Evolutionary conservation across 2,113 vertebrate species (phyloP).

Genomic region (Rhinolophus ferrumequinum): DNA sequence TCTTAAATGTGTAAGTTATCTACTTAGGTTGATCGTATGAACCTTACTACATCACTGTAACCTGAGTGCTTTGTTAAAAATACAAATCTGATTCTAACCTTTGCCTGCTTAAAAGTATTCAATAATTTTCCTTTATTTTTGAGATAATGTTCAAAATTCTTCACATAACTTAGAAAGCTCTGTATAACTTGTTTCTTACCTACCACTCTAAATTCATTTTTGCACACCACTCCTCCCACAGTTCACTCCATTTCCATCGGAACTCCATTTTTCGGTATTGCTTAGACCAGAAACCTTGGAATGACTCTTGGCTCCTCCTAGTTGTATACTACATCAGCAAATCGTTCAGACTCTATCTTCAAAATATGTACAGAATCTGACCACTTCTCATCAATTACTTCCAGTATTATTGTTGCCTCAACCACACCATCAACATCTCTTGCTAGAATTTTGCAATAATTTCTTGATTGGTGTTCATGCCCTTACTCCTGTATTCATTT

Average conservation of each 20-base stretch:
- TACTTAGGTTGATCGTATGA: neutral
- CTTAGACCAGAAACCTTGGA: neutral
- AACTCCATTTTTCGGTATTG: neutral
- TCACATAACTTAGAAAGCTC: neutral
- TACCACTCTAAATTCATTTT: neutral
- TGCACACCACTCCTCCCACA: neutral
- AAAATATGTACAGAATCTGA: neutral
- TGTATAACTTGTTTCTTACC: neutral
- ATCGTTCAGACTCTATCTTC: neutral
- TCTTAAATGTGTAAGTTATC: neutral
- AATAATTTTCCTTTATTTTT: neutral
- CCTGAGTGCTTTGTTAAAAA: neutral
- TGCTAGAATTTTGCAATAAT: neutral
- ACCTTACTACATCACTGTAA: neutral
- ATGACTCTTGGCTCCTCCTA: neutral
- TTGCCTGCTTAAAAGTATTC: neutral
- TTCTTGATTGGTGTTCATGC: neutral
- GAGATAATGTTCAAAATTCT: slow-evolving; percentile 31
- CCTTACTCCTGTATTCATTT: neutral
- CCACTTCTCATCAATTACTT: neutral
- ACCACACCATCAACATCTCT: neutral
- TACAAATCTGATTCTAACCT: neutral
- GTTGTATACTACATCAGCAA: neutral
- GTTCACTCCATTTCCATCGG: neutral
- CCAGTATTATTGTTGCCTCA: too few relatives aligned